phyloP scores from a whole-genome alignment of 2,888 invertebrate species.

The Synergus laeviventris region DNA sequence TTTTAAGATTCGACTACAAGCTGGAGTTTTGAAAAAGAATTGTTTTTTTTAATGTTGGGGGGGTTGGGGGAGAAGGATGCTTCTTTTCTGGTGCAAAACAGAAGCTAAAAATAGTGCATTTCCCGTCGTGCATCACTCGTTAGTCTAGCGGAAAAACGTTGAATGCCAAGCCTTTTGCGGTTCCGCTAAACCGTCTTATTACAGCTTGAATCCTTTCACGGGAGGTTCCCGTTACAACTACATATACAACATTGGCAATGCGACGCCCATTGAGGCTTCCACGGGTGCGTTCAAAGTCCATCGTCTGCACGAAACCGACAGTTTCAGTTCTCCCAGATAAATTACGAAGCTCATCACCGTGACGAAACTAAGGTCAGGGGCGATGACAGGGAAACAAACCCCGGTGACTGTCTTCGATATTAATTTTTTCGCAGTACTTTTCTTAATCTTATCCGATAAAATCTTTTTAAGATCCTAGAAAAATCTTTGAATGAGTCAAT shows the following conservation, averaged over 20 bases:
- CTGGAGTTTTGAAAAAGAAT: neutral
- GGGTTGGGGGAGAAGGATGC: neutral
- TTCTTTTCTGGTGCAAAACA: neutral
- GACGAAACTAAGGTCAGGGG: constrained; percentile 31
- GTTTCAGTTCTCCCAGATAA: constrained; percentile 34
- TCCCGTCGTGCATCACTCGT: constrained; percentile 14
- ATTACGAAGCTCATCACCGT: constrained; percentile 32
- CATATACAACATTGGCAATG: constrained; percentile 30
- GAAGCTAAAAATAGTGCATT: neutral
- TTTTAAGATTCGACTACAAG: neutral
- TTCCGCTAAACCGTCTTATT: constrained; percentile 30
- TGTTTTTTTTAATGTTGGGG: neutral
- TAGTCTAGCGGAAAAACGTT: constrained; percentile 29
- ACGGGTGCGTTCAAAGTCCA: constrained; percentile 38
- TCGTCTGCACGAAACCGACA: constrained; percentile 39
- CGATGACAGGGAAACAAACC: constrained; percentile 28
- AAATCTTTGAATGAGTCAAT: too few relatives aligned
- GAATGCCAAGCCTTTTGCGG: constrained; percentile 36
- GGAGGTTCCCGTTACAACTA: constrained; percentile 37
- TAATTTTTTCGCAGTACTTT: neutral
- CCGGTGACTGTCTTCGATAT: constrained; percentile 2
- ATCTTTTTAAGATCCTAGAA: too few relatives aligned
- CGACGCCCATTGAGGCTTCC: constrained; percentile 35
- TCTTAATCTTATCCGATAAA: neutral
- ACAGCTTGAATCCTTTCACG: constrained; percentile 37